Conservation (phyloP, 2,888 invertebrate species). For the Zygaena filipendulae region DNA sequence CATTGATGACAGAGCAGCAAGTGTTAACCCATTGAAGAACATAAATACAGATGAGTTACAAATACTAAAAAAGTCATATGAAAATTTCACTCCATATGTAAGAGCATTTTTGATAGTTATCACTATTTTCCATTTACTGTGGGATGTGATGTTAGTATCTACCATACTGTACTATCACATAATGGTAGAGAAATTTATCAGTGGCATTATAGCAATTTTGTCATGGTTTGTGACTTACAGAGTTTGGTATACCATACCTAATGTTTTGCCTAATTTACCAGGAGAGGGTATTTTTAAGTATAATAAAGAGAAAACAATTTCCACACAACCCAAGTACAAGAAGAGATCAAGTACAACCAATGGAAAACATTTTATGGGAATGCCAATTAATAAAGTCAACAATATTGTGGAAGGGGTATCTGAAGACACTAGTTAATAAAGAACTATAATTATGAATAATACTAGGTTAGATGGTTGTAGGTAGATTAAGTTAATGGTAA, state of each 20-base stretch:
- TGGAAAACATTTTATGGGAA: conserved; percentile 81
- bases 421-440: conserved; percentile 48
- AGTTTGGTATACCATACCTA: conserved; percentile 76
- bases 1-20: conserved; percentile 60
- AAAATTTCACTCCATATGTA: conserved; percentile 83
- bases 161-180: conserved; percentile 96
- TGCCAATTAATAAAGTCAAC: conserved; percentile 72
- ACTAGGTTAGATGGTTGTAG: no score
- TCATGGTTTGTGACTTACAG: conserved; percentile 94
- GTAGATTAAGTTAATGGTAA: no score
- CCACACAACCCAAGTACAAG: conserved; percentile 34
- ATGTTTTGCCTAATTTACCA: conserved; percentile 74
- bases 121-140: conserved; percentile 83
- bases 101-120: conserved; percentile 81
- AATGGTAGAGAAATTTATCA: conserved; percentile 94
- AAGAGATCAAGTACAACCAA: conserved; percentile 56
- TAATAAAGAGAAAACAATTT: conserved; percentile 61
- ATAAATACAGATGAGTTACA: conserved; percentile 77
- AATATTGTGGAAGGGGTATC: conserved; percentile 32
- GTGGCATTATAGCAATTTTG: conserved; percentile 85
- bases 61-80: conserved; percentile 77
- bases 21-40: conserved; percentile 75
- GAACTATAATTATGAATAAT: no score
- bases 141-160: conserved; percentile 94
- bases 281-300: conserved; percentile 86